phyloP scores from a whole-genome alignment of 2,888 invertebrate genomes.

The Drosophila yooni region DNA sequence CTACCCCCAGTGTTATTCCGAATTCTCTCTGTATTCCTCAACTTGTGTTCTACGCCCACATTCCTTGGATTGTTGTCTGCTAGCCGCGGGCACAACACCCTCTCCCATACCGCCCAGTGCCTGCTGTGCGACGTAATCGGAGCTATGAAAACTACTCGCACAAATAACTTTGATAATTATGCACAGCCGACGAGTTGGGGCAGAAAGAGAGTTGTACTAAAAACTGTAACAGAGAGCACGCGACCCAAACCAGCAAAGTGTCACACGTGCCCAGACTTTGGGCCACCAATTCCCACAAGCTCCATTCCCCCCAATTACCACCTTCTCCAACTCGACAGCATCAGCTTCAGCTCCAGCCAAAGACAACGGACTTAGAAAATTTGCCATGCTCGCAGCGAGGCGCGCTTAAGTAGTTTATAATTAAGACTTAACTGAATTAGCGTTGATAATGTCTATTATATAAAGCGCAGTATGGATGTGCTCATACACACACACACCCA shows the following conservation, averaged over 20 bases:
- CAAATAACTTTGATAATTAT: conserved; percentile 71
- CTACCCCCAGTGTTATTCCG: background rate
- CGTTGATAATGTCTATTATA: conserved; percentile 80
- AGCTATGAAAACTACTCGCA: conserved; percentile 67
- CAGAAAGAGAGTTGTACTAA: conserved; percentile 4
- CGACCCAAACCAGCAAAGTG: conserved; percentile 46
- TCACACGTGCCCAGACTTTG: conserved; percentile 74
- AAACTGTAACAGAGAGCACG: conserved; percentile 45
- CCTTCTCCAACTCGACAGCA: background rate
- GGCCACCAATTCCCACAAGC: conserved; percentile 4
- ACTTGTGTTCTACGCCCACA: background rate
- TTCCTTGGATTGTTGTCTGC: conserved; percentile 9
- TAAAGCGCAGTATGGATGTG: conserved; percentile 27
- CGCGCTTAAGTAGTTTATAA: conserved; percentile 81
- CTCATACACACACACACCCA: conserved; percentile 14
- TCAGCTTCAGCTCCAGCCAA: conserved; percentile 13
- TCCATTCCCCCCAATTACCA: background rate
- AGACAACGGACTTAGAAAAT: conserved; percentile 60
- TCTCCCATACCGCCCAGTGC: background rate
- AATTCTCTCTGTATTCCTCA: background rate
- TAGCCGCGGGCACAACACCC: conserved; percentile 2
- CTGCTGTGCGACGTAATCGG: conserved; percentile 56
- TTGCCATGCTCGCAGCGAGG: conserved; percentile 67
- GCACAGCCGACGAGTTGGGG: conserved; percentile 36
- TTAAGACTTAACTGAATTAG: conserved; percentile 83